Percentiles rank a stretch among this genome's conserved stretches.
Conservation (phyloP, 2,113 vertebrate genomes). For the Gallinago undulata region DNA sequence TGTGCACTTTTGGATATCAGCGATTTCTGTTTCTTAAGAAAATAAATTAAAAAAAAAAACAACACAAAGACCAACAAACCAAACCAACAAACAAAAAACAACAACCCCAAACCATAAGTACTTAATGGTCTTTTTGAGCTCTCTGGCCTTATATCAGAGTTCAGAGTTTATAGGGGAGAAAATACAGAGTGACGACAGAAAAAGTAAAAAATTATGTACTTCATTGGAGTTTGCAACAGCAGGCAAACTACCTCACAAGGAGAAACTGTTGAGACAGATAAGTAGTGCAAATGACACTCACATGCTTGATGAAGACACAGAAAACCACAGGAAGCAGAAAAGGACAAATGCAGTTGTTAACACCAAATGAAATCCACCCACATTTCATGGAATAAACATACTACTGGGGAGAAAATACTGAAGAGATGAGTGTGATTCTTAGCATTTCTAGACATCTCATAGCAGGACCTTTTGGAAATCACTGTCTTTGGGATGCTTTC, state of each 20-base stretch:
- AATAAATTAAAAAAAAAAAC: not conserved
- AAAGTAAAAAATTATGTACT: not conserved
- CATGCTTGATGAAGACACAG: not conserved
- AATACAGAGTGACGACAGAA: not conserved
- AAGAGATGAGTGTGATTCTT: not conserved
- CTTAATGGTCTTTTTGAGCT: not conserved
- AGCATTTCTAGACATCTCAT: not conserved
- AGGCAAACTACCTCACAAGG: not conserved
- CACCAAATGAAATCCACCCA: not conserved
- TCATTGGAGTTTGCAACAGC: rapidly evolving
- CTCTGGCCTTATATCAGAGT: not conserved
- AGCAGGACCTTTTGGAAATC: not conserved
- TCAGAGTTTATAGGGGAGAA: not conserved
- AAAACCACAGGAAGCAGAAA: not conserved
- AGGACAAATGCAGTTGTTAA: not conserved
- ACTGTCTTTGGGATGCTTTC: not conserved
- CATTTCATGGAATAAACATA: not conserved
- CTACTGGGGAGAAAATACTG: not conserved
- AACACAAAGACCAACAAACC: not conserved
- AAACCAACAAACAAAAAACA: not conserved
- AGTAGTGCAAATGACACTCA: not conserved
- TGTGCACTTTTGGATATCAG: not conserved
- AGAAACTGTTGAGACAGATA: not conserved
- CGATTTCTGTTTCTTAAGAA: not conserved
- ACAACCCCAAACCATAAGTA: not conserved